Evolutionary conservation across 2,113 vertebrate species (phyloP), one percentile per base, ranked within the genome.

Genomic region (Benitochromis conjunctus): DNA sequence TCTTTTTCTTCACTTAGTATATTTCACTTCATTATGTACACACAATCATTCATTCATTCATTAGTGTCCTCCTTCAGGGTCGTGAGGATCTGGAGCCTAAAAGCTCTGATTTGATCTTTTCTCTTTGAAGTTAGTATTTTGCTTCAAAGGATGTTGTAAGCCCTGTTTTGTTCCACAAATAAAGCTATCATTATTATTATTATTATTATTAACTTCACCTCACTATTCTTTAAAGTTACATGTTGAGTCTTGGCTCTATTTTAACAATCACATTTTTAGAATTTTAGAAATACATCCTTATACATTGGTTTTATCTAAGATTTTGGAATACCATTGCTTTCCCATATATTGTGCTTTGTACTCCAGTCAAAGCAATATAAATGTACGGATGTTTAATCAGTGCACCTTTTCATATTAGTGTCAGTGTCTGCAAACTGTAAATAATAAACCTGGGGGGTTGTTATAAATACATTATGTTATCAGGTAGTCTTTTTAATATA

Each of bases 101-200:
- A 66, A 66, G 3, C 64, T 69, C n/a, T 71, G 13, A 71, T 48
- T 71, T 71, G 1, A 71, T 29, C 21, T 10, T 71, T 71, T 48
- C 21, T 11, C 24, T 19, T 74, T 48, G 14, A 48, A 74, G 24
- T 74, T 29, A 74, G 14, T 74, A 74, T 48, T 74, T 48, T 48
- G 14, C 41, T 26, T 46, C 38, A 71, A 46, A 71, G 41, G 14
- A 48, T 29, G 46, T 74, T 29, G 24, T 48, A 74, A 7, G 3
- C 21, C 6, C 5, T 1, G 2, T 2, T 46, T 71, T 14, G 14
- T 9, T 1, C 1, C 16, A 48, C 48, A 74, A 46, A 71, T 29
- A 71, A 48, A 16, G 41, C 24, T 26, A 71, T 26, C 3, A 24
- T 69, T 0, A 24, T 41, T 0, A 41, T 41, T 9, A 69, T 69